Evolutionary conservation across 2,797 vertebrate species (phyloP), one percentile per base, ranked within the genome.

Genomic region (Pristis pectinata): DNA sequence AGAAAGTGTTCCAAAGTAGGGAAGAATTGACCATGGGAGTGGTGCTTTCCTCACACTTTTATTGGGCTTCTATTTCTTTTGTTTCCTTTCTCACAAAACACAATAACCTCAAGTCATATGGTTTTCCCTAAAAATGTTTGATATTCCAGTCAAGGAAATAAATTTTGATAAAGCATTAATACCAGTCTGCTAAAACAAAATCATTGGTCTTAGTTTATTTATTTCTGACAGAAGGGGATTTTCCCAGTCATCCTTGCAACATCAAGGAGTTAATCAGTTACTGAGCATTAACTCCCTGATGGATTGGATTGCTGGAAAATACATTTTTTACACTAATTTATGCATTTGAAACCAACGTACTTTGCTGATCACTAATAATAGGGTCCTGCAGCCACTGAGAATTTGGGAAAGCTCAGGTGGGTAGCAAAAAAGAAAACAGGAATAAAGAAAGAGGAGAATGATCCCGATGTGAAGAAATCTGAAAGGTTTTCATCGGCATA

Each of bases 221-320:
- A 19, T 41, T 64, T 59, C 59, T 37, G 87, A 91, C 17, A 59
- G 80, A 85, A 89, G 89, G 15, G 87, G 87, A n/a, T 91, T 19
- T 64, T 64, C 87, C 91, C 17, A 22, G 87, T 64, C 59, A 91
- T 91, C 61, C n/a, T 91, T 91, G 34, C 56, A 64, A 61, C 85
- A 27, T 61, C 17, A 11, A 61, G 53, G 13, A 61, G 44, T 53
- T 64, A 64, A 89, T 61, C 22, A n/a, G n/a, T 59, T 61, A 61
- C 85, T 59, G 49, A 53, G 7, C 85, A 34, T 17, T 37, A 2
- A 56, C 24, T 64, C 15, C n/a, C 19, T 37, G 30, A 5, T 89
- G 85, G 17, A 89, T 19, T 19, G 30, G 85, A 89, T 37, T n/a
- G 34, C 34, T 15, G 5, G 83, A 59, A 3, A 34, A 59, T 87